A percentile compares a stretch with the other conserved stretches of the same genome.
Evolutionary conservation across 2,888 invertebrate genomes (phyloP).

Genomic region (Lycia hirtaria): DNA sequence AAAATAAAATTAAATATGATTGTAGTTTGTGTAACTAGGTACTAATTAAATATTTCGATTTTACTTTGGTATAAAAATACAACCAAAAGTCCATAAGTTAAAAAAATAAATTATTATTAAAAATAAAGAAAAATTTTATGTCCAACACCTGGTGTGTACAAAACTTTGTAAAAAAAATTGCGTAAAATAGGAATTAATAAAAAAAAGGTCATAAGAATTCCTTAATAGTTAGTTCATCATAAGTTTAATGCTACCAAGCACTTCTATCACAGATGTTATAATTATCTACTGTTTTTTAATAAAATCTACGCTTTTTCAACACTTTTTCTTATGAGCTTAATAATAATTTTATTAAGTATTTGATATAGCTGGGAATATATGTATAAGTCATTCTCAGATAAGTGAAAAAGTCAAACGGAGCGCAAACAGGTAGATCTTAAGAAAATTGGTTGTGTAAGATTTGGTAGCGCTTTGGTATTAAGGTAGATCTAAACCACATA

Average conservation of each 20-base stretch:
- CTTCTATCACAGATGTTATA: slow-evolving; percentile 56
- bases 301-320: slow-evolving; percentile 5
- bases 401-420: too few relatives aligned
- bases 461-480: too few relatives aligned
- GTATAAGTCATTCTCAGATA: too few relatives aligned
- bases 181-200: slow-evolving; percentile 2
- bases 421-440: too few relatives aligned
- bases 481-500: too few relatives aligned
- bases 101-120: slow-evolving; percentile 1
- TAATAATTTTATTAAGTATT: neutral
- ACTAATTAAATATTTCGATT: slow-evolving; percentile 16
- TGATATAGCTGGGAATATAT: neutral
- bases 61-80: slow-evolving; percentile 37
- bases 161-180: neutral
- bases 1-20: neutral
- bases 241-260: slow-evolving; percentile 42
- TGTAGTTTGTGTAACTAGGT: neutral
- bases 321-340: neutral
- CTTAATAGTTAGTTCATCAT: slow-evolving; percentile 10
- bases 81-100: slow-evolving; percentile 24
- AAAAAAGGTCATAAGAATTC: neutral
- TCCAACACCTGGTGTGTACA: neutral
- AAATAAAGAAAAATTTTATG: neutral
- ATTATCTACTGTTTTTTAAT: slow-evolving; percentile 16
- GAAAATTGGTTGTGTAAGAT: too few relatives aligned